Percentiles rank a stretch among this genome's conserved stretches.
Evolutionary conservation across 2,888 invertebrate genomes (phyloP).

Genomic region (Metallyticus violacea): DNA sequence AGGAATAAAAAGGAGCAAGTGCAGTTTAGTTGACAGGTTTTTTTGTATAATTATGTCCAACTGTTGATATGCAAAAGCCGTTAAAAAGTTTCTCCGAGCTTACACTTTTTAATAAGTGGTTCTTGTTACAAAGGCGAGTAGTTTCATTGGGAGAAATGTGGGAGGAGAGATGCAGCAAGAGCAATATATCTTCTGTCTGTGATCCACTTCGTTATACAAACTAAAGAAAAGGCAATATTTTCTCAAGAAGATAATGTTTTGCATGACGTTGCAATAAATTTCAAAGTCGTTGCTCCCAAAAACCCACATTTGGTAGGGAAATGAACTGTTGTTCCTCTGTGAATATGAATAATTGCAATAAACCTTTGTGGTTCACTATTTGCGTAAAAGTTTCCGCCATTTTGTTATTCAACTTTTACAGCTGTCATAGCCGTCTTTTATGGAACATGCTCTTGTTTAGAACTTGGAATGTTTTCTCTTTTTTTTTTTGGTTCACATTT

Average conservation of each 20-base stretch:
- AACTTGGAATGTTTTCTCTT: too few species aligned
- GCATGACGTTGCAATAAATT: neutral
- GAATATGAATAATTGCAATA: neutral
- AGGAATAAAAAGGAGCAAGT: too few species aligned
- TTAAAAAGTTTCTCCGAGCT: neutral
- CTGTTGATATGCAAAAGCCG: neutral
- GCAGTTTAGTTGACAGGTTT: too few species aligned
- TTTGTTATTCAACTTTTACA: neutral
- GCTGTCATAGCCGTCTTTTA: neutral
- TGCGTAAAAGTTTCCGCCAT: too few species aligned
- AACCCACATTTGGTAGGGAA: neutral
- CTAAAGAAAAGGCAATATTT: neutral
- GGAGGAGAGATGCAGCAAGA: neutral
- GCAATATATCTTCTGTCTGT: neutral
- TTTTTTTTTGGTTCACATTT: neutral
- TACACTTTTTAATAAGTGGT: neutral
- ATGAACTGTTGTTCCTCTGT: neutral
- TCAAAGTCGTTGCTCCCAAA: neutral
- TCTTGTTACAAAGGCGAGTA: neutral
- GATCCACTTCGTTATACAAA: neutral
- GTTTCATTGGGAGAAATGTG: neutral
- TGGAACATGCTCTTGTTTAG: too few species aligned
- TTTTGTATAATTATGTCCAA: neutral
- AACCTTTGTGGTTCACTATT: neutral
- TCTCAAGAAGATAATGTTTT: neutral